Evolutionary conservation across 2,797 vertebrate species (phyloP).

Genomic region (Parauchenoglanis ngamensis): DNA sequence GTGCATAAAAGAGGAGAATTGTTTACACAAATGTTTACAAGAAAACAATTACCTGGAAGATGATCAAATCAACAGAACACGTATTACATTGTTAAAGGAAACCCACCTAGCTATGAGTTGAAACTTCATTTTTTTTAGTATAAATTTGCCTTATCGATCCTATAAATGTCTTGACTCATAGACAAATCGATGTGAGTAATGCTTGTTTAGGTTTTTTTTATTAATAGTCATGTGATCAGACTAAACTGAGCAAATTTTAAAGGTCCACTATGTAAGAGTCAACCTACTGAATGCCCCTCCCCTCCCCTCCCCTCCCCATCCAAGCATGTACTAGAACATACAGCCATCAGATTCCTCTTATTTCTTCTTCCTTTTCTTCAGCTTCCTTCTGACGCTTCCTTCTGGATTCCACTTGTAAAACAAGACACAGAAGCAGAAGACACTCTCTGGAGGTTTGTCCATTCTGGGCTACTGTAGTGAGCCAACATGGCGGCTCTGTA

Average conservation of each 20-base stretch:
- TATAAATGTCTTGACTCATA: background rate
- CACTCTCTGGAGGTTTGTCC: too few relatives aligned
- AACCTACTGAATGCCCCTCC: too few relatives aligned
- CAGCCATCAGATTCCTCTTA: too few relatives aligned
- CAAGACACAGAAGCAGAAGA: too few relatives aligned
- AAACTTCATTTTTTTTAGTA: background rate
- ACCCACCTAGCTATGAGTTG: background rate
- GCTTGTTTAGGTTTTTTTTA: background rate
- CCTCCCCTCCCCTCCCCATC: too few relatives aligned
- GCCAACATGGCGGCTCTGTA: too few relatives aligned
- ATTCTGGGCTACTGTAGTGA: too few relatives aligned
- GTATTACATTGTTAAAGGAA: background rate
- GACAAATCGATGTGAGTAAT: background rate
- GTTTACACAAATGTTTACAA: background rate
- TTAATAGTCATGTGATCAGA: background rate
- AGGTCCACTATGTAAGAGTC: too few relatives aligned
- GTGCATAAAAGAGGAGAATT: background rate
- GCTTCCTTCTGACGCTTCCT: too few relatives aligned
- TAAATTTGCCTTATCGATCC: background rate
- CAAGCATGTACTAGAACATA: too few relatives aligned
- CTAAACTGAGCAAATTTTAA: background rate
- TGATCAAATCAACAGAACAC: background rate
- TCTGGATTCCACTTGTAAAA: too few relatives aligned
- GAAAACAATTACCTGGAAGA: background rate
- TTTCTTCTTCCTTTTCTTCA: too few relatives aligned